Evolutionary conservation across 2,888 invertebrate genomes (phyloP).

Genomic region (Proisotoma minuta): DNA sequence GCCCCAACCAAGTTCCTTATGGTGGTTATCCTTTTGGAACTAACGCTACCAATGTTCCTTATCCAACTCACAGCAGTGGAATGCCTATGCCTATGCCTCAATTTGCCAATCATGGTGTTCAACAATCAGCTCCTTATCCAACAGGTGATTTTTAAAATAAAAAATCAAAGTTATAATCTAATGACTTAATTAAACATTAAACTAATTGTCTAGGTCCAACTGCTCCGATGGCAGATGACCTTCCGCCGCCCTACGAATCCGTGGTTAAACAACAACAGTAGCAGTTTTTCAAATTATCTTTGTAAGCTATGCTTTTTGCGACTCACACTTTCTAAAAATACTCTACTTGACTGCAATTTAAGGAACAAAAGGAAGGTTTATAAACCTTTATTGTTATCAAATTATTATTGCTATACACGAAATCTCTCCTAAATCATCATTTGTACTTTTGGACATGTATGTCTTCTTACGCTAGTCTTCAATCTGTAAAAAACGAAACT

Average conservation of each 20-base stretch:
- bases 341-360: too few species aligned
- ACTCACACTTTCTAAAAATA: too few species aligned
- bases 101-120: not conserved
- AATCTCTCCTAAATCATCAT: too few species aligned
- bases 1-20: not conserved
- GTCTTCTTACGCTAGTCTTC: too few species aligned
- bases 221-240: not conserved
- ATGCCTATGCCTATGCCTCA: not conserved
- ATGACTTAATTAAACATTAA: not conserved
- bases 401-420: too few species aligned
- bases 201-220: not conserved
- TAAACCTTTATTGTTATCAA: too few species aligned
- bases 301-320: too few species aligned
- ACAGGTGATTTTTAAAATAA: not conserved
- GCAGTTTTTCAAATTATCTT: too few species aligned
- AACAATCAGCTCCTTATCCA: slow-evolving; percentile 7
- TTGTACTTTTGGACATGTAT: too few species aligned
- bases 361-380: too few species aligned
- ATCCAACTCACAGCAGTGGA: not conserved
- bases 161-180: not conserved
- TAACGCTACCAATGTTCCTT: not conserved
- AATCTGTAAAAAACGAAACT: too few species aligned
- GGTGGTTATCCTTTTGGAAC: not conserved
- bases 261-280: not conserved
- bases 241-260: not conserved